A percentile compares a stretch with the other conserved stretches of the same genome.
phyloP scores from a whole-genome alignment of 2,888 invertebrate genomes.

The Agelastica alni region DNA sequence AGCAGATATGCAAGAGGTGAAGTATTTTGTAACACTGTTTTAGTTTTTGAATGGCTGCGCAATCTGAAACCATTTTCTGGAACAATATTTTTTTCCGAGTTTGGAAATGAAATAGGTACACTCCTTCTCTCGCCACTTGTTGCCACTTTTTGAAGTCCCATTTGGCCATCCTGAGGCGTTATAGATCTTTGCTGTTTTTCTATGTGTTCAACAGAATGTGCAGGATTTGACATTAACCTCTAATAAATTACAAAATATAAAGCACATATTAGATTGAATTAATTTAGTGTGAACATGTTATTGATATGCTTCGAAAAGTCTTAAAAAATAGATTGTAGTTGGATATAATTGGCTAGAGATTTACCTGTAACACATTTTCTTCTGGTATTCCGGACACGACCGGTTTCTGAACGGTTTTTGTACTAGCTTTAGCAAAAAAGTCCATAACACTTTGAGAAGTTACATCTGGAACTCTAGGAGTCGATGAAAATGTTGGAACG shows the following conservation, averaged over 20 bases:
- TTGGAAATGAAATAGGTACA: slow-evolving; percentile 48
- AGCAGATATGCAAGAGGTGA: slow-evolving; percentile 47
- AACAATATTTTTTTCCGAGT: slow-evolving; percentile 30
- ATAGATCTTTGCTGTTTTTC: slow-evolving; percentile 83
- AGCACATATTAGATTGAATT: background rate
- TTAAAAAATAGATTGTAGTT: too few relatives aligned
- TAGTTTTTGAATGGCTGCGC: slow-evolving; percentile 59
- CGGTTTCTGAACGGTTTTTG: slow-evolving; percentile 62
- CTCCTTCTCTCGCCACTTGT: slow-evolving; percentile 45
- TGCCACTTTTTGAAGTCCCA: slow-evolving; percentile 35
- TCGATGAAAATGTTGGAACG: slow-evolving; percentile 47
- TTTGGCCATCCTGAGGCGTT: slow-evolving; percentile 66
- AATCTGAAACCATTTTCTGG: slow-evolving; percentile 62
- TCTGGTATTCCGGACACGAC: slow-evolving; percentile 51
- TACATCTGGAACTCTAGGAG: slow-evolving; percentile 67
- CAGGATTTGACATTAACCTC: slow-evolving; percentile 81
- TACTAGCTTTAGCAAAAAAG: slow-evolving; percentile 80
- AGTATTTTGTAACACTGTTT: slow-evolving; percentile 14
- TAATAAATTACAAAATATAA: background rate
- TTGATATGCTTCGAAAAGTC: too few relatives aligned
- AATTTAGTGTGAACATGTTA: too few relatives aligned
- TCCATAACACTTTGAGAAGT: slow-evolving; percentile 85
- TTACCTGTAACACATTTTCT: slow-evolving; percentile 66
- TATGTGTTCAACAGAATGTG: slow-evolving; percentile 83
- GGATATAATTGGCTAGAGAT: too few relatives aligned